These are phyloP conservation scores for Pelvicachromis taeniatus DNA, from an alignment of 2,113 vertebrate genomes.

Conservation along the genomic window DNA sequence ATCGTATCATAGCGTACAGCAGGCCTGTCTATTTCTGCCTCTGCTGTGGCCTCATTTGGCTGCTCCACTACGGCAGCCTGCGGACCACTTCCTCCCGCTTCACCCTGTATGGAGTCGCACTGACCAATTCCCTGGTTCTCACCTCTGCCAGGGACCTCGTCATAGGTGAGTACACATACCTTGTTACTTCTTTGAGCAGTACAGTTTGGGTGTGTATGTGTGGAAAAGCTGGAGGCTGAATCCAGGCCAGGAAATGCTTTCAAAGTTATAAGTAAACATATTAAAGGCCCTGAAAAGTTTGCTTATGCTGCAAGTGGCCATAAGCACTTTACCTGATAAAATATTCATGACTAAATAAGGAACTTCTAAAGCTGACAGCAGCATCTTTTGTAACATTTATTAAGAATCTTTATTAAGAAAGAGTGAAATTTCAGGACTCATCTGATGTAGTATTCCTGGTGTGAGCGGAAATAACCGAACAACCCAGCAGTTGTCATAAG, in stretches of 20 bases:
- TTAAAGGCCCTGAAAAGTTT: neutral
- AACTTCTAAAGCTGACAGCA: neutral
- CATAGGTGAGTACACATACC: conserved; percentile 77
- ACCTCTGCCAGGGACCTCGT: conserved; percentile 92
- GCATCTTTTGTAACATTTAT: neutral
- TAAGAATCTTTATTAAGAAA: neutral
- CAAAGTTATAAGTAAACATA: neutral
- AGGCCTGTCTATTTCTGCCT: conserved; percentile 98
- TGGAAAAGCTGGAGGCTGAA: neutral
- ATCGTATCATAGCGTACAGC: conserved; percentile 98
- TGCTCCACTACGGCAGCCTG: conserved; percentile 90
- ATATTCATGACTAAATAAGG: neutral
- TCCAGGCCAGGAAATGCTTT: neutral
- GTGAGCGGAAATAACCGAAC: neutral
- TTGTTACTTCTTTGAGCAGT: neutral
- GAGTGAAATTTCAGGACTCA: neutral
- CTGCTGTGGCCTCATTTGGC: conserved; percentile 96
- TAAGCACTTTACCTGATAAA: neutral
- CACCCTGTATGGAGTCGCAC: conserved; percentile 88
- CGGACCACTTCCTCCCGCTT: conserved; percentile 80
- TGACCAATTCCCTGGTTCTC: conserved; percentile 90
- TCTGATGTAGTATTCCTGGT: neutral
- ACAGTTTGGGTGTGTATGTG: neutral
- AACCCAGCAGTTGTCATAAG: neutral
- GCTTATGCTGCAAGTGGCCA: neutral